A percentile compares a stretch with the other conserved stretches of the same genome.
Evolutionary conservation across 1,140 invertebrate species (phyloP).

Genomic region (Drosophila pruinosa): DNA sequence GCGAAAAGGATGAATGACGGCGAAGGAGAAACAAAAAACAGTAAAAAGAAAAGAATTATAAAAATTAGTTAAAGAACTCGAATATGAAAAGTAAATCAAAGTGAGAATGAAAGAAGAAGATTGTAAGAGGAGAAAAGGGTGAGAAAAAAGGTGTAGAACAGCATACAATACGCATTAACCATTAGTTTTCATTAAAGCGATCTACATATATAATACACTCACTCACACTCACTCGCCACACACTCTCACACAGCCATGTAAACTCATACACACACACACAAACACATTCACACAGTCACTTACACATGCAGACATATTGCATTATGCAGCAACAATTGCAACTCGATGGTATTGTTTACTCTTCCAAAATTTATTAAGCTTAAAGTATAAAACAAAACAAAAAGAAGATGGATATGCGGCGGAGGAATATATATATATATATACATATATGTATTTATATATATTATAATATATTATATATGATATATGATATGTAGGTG

Average conservation of each 20-base stretch:
- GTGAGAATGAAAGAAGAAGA: constrained; percentile 40
- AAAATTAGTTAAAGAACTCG: constrained; percentile 80
- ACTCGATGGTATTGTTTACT: constrained; percentile 81
- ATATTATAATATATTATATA: constrained; percentile 34
- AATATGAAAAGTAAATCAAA: constrained; percentile 66
- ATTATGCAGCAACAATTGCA: constrained; percentile 77
- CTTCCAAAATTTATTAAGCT: constrained; percentile 81
- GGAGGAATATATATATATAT: constrained; percentile 30
- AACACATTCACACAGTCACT: constrained; percentile 18
- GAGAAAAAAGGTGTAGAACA: constrained; percentile 60
- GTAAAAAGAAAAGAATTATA: constrained; percentile 47
- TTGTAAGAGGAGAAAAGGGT: constrained; percentile 22
- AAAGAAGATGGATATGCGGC: constrained; percentile 23
- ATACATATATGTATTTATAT: constrained; percentile 29
- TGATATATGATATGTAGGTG: constrained; percentile 32
- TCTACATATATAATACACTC: constrained; percentile 64
- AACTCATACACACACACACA: constrained; percentile 28
- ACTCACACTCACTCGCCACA: constrained; percentile 13
- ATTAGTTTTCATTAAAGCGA: constrained; percentile 75
- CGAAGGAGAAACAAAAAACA: constrained; percentile 22
- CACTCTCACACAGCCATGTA: constrained; percentile 44
- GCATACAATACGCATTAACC: constrained; percentile 70
- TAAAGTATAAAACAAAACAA: constrained; percentile 56
- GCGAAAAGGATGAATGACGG: constrained; percentile 48
- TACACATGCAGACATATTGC: constrained; percentile 49